A percentile compares a stretch with the other conserved stretches of the same genome.
Evolutionary conservation across 1,140 invertebrate genomes (phyloP).

Genomic region (Gonatopus flavifemur): DNA sequence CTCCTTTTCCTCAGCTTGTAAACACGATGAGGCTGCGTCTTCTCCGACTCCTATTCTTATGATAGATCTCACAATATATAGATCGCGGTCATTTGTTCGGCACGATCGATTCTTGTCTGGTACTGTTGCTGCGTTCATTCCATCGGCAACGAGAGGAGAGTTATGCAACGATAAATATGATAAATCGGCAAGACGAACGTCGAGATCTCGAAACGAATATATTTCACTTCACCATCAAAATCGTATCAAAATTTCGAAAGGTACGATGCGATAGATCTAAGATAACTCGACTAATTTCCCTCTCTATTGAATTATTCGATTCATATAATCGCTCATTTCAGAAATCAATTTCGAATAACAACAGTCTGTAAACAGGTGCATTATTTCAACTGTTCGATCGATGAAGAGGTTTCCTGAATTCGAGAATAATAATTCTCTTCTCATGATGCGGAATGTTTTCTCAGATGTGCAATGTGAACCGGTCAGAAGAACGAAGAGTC

Average conservation of each 20-base stretch:
- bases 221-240: no score
- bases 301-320: no score
- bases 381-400: constrained; percentile 29
- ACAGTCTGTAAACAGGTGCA: no score
- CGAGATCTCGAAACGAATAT: no score
- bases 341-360: no score
- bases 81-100: constrained; percentile 49
- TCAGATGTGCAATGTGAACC: background rate
- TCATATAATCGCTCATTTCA: no score
- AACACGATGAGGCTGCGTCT: constrained; percentile 14
- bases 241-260: no score
- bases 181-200: no score
- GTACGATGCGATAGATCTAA: no score
- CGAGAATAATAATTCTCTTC: constrained; percentile 25
- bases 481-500: background rate
- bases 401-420: constrained; percentile 25
- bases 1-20: constrained; percentile 1
- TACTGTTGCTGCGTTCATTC: constrained; percentile 25
- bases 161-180: no score
- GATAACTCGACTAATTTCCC: no score
- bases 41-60: no score
- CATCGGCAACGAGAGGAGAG: constrained; percentile 11
- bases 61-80: constrained; percentile 45
- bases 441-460: constrained; percentile 6
- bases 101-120: constrained; percentile 37